phyloP scores from a whole-genome alignment of 1,140 invertebrate species.

The Anastrepha obliqua region DNA sequence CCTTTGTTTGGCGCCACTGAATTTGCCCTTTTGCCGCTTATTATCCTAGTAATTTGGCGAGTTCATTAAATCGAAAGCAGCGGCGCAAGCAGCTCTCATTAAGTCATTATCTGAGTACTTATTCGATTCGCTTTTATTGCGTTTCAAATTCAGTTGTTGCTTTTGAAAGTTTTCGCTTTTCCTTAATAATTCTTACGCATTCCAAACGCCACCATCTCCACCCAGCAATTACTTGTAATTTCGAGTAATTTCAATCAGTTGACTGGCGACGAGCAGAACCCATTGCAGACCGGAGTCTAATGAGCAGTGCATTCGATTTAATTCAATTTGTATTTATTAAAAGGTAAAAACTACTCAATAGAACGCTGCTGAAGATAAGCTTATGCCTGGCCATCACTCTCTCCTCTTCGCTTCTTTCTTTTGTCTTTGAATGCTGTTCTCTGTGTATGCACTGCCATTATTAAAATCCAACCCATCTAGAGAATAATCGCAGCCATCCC shows the following conservation, averaged over 20 bases:
- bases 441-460: conserved; percentile 10
- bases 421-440: neutral
- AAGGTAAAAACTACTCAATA: conserved; percentile 24
- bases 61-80: neutral
- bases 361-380: neutral
- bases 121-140: neutral
- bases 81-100: neutral
- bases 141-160: neutral
- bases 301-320: conserved; percentile 32
- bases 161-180: neutral
- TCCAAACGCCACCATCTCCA: neutral
- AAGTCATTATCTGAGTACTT: conserved; percentile 31
- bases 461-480: conserved; percentile 15
- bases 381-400: neutral
- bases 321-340: conserved; percentile 53
- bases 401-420: neutral
- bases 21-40: neutral
- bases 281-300: neutral
- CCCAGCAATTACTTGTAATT: neutral
- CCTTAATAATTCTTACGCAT: neutral
- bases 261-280: neutral
- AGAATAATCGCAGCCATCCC: conserved; percentile 18
- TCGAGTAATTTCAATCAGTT: conserved; percentile 30
- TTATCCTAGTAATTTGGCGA: conserved; percentile 33
- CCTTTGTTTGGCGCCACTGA: neutral